Base-by-base conservation (phyloP, 2,797 vertebrate genomes). In the Rhabdophis nuchalis region DNA sequence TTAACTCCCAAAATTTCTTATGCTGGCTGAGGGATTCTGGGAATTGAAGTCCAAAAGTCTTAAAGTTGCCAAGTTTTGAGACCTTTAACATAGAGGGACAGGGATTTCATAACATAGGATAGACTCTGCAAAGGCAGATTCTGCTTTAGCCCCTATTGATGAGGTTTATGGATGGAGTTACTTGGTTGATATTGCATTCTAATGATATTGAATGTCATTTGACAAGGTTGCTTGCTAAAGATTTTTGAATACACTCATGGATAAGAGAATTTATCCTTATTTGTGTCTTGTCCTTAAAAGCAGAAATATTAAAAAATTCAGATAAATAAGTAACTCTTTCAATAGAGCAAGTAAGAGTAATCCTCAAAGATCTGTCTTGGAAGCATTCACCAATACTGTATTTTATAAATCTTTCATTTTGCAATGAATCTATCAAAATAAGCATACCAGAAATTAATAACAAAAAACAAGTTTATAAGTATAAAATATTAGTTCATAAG, bases 401-500 rank as follows among this genome's bases (percentile, higher is more conserved):
- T 57, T 20, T 12, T 57, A 14, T 89, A 61, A 29, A 68, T 16
- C 57, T 68, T 89, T 46, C 27, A 72, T 58, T 46, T 36, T 18
- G 56, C 29, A 57, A n/a, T 46, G 36, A 25, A 53, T 36, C 23
- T 85, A 87, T 52, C 86, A 57, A 72, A 88, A 20, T 2, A 72
- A 77, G 25, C 10, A 4, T 41, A 14, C 72, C 60, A 92, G 41
- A 89, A 64, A 89, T 36, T 32, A 9, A 25, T 64, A 36, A 57
- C 93, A 93, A 95, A 89, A 95, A 32, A 11, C 60, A 91, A 92
- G 91, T 94, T 95, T 87, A 13, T 56, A 60, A 58, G 86, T 11
- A 92, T 60, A 88, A 93, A 93, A 88, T 46, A 92, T 93, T 50
- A 87, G 86, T 87, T 57, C 27, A 57, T 36, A 87, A 58, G 6